These are phyloP conservation scores for Acromyrmex charruanus DNA, from an alignment of 1,140 invertebrate genomes.

Conservation along the genomic window DNA sequence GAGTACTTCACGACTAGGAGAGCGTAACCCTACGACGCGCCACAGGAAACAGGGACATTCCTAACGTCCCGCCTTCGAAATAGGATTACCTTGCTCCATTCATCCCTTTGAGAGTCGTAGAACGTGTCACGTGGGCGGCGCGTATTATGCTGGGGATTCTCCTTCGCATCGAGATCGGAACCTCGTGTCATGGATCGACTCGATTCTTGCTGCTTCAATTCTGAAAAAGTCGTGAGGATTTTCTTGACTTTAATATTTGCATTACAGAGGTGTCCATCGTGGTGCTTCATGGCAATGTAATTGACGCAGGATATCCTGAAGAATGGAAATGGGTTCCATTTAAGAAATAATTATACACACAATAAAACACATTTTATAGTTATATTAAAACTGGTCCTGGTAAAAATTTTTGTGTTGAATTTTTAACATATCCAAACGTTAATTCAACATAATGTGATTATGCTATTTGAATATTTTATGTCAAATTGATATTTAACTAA, in stretches of 20 bases:
- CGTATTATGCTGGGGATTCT: constrained; percentile 41
- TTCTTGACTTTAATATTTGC: not conserved
- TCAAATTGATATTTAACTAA: too few species aligned
- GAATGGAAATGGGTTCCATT: not conserved
- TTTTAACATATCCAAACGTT: too few species aligned
- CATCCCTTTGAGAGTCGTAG: constrained; percentile 55
- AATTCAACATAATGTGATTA: too few species aligned
- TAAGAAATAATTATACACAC: too few species aligned
- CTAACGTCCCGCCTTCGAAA: constrained; percentile 71
- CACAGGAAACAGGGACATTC: constrained; percentile 72
- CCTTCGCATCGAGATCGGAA: not conserved
- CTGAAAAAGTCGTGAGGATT: not conserved
- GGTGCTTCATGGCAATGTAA: not conserved
- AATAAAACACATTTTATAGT: too few species aligned
- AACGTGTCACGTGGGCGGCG: constrained; percentile 58
- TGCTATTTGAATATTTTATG: too few species aligned
- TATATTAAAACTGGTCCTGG: too few species aligned
- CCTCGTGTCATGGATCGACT: not conserved
- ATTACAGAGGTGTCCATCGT: not conserved
- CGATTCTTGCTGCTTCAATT: not conserved
- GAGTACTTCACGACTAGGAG: constrained; percentile 33
- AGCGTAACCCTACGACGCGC: constrained; percentile 55
- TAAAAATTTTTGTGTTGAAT: too few species aligned
- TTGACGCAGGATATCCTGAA: not conserved
- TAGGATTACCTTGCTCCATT: constrained; percentile 71